Evolutionary conservation across 2,888 invertebrate species (phyloP), one percentile per base, ranked within the genome.

Genomic region (Geophilus truncorum): DNA sequence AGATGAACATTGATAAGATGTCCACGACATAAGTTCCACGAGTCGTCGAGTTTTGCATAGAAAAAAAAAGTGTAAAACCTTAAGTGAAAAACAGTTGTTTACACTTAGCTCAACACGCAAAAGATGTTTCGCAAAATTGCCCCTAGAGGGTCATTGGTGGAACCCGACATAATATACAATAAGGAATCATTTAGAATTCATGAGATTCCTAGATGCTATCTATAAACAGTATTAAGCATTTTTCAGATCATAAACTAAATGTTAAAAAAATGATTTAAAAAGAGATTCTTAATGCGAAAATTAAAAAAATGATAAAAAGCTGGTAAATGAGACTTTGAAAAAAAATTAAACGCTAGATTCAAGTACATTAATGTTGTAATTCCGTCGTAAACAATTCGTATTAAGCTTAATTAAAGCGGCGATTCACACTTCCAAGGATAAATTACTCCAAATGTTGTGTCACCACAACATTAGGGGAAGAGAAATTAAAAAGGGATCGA

Each of bases 141-240:
- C 25, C 70, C 70, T 70, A 70, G 70, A 70, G 70, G 70, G 70
- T 70, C 70, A 70, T 70, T 70, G 70, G 70, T 70, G 70, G 25
- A 28, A 10, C 70, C 28, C 10, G 28, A 28, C 25, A 70, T 70
- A 70, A 70, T 70, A 70, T 70, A 70, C 70, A 70, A 70, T 70
- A 70, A 70, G 70, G 28, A 70, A 28, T 70, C 70, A 28, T 70
- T 70, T 70, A 70, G 70, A 70, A 70, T 70, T 70, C 28, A 70
- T 70, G 25, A 70, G 70, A 70, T 70, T 70, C 28, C 25, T 1
- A 28, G 70, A 70, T 70, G 70, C 25, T 70, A 70, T 70, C 70
- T 70, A 23, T 25, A 70, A 25, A 9, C 45, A 70, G 70, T 70
- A 10, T 70, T 70, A 51, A 51, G 25, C 70, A 70, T 28, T 15